phyloP scores from a whole-genome alignment of 2,113 vertebrate species.

The Miniopterus natalensis region DNA sequence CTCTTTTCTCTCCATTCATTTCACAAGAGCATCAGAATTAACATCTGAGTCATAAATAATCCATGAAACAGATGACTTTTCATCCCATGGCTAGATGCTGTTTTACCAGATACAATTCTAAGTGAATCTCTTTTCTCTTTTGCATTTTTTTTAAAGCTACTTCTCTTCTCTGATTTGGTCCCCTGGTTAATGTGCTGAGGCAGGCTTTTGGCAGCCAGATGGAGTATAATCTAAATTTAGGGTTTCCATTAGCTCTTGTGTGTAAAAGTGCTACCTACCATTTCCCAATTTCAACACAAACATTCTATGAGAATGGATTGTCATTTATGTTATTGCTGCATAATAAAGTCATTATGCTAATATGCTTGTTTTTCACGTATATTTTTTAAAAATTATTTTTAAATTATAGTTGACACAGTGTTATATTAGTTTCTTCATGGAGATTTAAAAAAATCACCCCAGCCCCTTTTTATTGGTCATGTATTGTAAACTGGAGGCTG shows the following conservation, averaged over 20 bases:
- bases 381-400: background rate
- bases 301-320: background rate
- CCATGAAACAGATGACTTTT: slow-evolving; percentile 40
- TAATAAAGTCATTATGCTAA: slow-evolving; percentile 31
- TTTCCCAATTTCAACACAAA: slow-evolving; percentile 52
- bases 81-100: slow-evolving; percentile 45
- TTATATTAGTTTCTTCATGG: background rate
- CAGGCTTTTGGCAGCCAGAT: slow-evolving; percentile 64
- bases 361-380: background rate
- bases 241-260: slow-evolving; percentile 54
- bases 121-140: slow-evolving; percentile 53
- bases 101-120: slow-evolving; percentile 65
- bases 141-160: slow-evolving; percentile 64
- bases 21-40: slow-evolving; percentile 37
- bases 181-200: slow-evolving; percentile 64
- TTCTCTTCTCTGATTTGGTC: slow-evolving; percentile 48
- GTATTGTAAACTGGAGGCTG: background rate
- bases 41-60: slow-evolving; percentile 55
- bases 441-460: background rate
- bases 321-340: background rate
- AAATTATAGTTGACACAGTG: background rate
- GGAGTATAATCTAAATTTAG: slow-evolving; percentile 68
- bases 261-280: slow-evolving; percentile 19
- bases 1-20: slow-evolving; percentile 14
- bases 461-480: background rate